Evolutionary conservation across 1,140 invertebrate genomes (phyloP), one percentile per base, ranked within the genome.

Genomic region (Apis dorsata): DNA sequence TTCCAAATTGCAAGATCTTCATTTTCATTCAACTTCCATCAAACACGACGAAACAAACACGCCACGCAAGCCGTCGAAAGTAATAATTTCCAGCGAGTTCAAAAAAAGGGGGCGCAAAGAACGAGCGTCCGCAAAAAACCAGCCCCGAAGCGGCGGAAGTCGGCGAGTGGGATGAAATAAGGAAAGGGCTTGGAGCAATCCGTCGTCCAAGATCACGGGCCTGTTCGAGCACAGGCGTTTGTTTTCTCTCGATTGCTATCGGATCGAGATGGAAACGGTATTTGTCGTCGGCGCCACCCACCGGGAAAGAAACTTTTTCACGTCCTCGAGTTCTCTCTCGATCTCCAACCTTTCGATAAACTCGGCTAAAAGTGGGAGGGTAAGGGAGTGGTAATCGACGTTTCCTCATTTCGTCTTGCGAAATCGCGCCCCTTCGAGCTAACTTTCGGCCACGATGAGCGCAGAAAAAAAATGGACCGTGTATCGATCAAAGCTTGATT

Each of bases 191-290:
- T 49, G 53, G 65, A 72, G 78, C 86, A 86, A 87, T 87, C 84
- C 71, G 74, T 86, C 76, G 59, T 86, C 53, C n/a, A 24, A 65
- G 80, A 57, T 21, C 51, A 13, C 51, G 13, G 55, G 24, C 34
- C 44, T 53, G 53, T 44, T 82, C 59, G 68, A 72, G 65, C 70
- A 63, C 70, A 63, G 75, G 65, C 81, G 80, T 90, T 90, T 90
- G 85, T 88, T 90, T 89, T 86, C 78, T 68, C 72, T 85, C 84
- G 86, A 90, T 90, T 87, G 84, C 86, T 81, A 87, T 88, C 81
- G 82, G 83, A 87, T 87, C 70, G 84, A 85, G 78, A 73, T 86
- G 79, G 87, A 90, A 90, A 83, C 74, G 81, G 89, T 86, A 87
- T 90, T 90, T 90, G 85, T 90, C 85, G 87, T 51, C 59, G 55